Evolutionary conservation across 2,113 vertebrate genomes (phyloP).

Genomic region (Seriola rivoliana): DNA sequence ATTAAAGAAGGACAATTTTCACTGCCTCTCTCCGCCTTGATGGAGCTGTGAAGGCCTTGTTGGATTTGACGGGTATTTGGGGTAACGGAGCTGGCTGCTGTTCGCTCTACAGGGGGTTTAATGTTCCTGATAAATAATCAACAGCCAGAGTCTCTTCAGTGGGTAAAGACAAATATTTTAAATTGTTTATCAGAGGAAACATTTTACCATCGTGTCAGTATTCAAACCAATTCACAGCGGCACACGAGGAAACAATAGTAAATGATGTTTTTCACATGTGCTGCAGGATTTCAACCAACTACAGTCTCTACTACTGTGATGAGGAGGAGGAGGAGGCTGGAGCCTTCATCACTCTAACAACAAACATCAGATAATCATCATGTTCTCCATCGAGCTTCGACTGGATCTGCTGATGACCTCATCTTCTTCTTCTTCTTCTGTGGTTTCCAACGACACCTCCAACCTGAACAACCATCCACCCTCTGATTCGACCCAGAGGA

Average conservation of each 20-base stretch:
- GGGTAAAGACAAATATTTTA: conserved; percentile 31
- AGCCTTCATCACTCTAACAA: too few species aligned
- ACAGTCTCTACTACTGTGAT: too few species aligned
- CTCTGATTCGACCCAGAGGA: too few species aligned
- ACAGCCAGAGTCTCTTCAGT: not conserved
- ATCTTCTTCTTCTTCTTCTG: too few species aligned
- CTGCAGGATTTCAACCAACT: not conserved
- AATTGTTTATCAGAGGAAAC: conserved; percentile 50
- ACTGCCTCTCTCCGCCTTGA: conserved; percentile 34
- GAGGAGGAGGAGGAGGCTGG: too few species aligned
- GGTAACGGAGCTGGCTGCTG: not conserved
- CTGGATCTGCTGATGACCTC: too few species aligned
- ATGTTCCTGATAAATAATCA: conserved; percentile 11
- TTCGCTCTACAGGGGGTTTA: not conserved
- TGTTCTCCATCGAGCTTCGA: too few species aligned
- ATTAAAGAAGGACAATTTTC: conserved; percentile 74
- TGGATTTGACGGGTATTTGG: conserved; percentile 21
- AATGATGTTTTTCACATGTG: not conserved
- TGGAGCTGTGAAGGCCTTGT: conserved; percentile 39
- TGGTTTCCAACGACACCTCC: too few species aligned
- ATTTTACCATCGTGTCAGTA: conserved; percentile 4
- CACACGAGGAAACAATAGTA: not conserved
- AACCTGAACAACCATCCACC: too few species aligned
- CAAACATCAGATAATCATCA: too few species aligned
- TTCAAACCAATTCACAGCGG: not conserved